Conservation (phyloP, 2,888 invertebrate genomes). For the Lycophotia porphyrea region DNA sequence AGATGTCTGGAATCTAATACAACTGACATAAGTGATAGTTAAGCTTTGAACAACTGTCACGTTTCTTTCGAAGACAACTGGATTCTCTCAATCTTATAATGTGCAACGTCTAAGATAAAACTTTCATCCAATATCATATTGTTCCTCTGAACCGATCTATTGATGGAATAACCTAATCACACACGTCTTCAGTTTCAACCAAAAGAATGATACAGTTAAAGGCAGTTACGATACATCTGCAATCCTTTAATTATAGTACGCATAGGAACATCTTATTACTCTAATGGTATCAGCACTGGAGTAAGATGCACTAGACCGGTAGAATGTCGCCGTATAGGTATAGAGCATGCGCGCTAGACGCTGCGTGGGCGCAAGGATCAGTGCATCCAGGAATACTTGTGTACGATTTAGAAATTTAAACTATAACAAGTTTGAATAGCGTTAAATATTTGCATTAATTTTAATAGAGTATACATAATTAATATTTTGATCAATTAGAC, state of each 20-base stretch:
- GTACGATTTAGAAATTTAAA: conserved; percentile 13
- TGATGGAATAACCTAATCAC: no score
- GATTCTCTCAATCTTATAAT: background rate
- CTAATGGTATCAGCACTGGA: conserved; percentile 33
- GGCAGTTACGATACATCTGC: conserved; percentile 1
- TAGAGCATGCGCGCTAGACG: conserved; percentile 47
- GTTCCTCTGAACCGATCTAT: background rate
- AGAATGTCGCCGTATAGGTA: conserved; percentile 52
- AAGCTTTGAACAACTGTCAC: background rate
- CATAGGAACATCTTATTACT: conserved; percentile 17
- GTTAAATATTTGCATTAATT: background rate
- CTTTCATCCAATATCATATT: background rate
- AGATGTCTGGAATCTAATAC: background rate
- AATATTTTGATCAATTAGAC: background rate
- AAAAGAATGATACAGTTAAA: background rate
- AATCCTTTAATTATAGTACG: conserved; percentile 3
- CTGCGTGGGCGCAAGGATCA: conserved; percentile 50
- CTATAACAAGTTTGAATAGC: background rate
- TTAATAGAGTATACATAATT: background rate
- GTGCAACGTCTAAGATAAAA: background rate
- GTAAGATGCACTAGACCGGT: conserved; percentile 58
- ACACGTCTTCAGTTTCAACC: background rate
- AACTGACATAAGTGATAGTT: background rate
- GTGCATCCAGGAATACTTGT: conserved; percentile 38
- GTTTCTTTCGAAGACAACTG: background rate